These are phyloP conservation scores for Aproaerema taeniolella DNA, from an alignment of 2,888 invertebrate genomes.

Conservation along the genomic window DNA sequence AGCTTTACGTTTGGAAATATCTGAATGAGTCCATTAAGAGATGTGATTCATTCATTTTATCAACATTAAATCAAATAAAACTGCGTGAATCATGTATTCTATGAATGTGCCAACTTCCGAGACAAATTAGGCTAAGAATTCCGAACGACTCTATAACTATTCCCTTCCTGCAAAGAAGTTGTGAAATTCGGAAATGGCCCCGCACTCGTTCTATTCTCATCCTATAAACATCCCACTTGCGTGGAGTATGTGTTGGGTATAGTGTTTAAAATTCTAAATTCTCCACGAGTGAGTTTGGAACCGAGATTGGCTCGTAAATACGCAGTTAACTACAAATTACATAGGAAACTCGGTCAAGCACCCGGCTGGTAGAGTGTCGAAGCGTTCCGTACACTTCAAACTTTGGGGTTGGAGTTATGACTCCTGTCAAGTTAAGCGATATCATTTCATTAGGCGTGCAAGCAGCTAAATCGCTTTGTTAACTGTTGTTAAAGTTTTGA, in stretches of 20 bases:
- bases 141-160: not conserved
- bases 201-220: slow-evolving; percentile 11
- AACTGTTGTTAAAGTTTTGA: too few species aligned
- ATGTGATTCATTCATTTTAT: too few species aligned
- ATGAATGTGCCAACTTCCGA: slow-evolving; percentile 4
- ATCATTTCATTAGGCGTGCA: too few species aligned
- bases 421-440: too few species aligned
- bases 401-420: not conserved
- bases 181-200: slow-evolving; percentile 7
- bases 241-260: slow-evolving; percentile 1
- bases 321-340: slow-evolving; percentile 26
- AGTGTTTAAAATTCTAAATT: slow-evolving; percentile 25
- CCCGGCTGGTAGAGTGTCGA: not conserved
- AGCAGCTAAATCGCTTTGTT: too few species aligned
- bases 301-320: slow-evolving; percentile 40
- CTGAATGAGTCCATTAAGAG: too few species aligned
- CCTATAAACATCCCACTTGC: slow-evolving; percentile 4
- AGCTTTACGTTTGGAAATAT: too few species aligned
- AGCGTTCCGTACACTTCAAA: slow-evolving; percentile 7
- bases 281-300: slow-evolving; percentile 27
- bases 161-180: slow-evolving; percentile 3
- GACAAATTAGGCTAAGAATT: not conserved
- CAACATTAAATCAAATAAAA: too few species aligned
- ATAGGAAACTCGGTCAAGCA: slow-evolving; percentile 26
- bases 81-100: too few species aligned